Evolutionary conservation across 2,113 vertebrate species (phyloP), one percentile per base, ranked within the genome.

Genomic region (Onychorhynchus coronatus): DNA sequence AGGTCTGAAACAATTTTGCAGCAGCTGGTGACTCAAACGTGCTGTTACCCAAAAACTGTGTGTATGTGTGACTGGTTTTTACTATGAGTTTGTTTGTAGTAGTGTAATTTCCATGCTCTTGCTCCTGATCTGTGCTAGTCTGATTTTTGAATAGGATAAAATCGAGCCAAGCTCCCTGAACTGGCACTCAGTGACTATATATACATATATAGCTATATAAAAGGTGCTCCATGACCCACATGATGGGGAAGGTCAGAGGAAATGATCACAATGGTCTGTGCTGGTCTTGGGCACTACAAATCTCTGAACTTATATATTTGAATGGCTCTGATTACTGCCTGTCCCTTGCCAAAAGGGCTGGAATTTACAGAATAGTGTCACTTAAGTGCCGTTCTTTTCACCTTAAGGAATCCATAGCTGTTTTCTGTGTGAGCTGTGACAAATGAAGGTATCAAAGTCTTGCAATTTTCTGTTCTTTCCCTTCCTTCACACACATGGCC

Each of bases 11-110:
- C 4, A 6, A 30, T 37, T 49, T 8, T 42, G 68, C 8, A 49
- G 74, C 53, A 49, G 73, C 74, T 37, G 16, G 33, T 25, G 53
- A 44, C 53, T 21, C 49, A 47, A 5, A 30, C 0, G 2, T 42
- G 62, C 42, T 49, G 22, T 31, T 42, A 12, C 2, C 35, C 18
- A 5, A 52, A 70, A 91, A 14, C 25, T 21, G 1, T 1, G 11
- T 1, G 1, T 25, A 15, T 2, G 1, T 21, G 4, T 30, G 12
- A 58, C 56, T 58, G 41, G 3, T 39, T 70, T 46, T 33, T 52
- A 33, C 46, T 59, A 10, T 5, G 27, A 46, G 55, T 0, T n/a
- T 71, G n/a, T 78, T 44, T 16, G 31, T n/a, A 67, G 44, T 41
- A 42, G 18, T n/a, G n/a, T 31, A 2, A 35, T 58, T 65, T 59